A percentile compares a stretch with the other conserved stretches of the same genome.
Conservation (phyloP, 1,140 invertebrate genomes). For the Parasteatoda tepidariorum region DNA sequence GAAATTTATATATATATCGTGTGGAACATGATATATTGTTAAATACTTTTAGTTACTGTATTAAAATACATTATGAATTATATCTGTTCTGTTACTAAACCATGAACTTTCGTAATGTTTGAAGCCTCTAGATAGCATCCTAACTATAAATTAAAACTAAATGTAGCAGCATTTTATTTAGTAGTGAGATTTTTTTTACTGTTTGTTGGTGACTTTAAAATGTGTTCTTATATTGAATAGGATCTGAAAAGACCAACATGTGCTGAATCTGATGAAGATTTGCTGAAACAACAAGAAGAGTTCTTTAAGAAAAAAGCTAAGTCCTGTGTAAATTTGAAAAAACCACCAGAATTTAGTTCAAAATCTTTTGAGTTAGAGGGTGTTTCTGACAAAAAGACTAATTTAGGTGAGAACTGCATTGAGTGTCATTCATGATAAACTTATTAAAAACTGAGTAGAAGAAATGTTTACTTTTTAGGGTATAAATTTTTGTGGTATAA, state of each 20-base stretch:
- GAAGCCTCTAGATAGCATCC: not conserved
- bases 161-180: not conserved
- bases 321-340: not conserved
- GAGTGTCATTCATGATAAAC: not conserved
- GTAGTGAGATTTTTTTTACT: not conserved
- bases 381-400: not conserved
- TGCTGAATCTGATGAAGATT: conserved; percentile 28
- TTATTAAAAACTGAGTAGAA: not conserved
- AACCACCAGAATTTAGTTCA: not conserved
- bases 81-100: not conserved
- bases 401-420: not conserved
- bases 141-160: not conserved
- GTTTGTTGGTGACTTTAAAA: not conserved
- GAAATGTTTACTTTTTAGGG: not conserved
- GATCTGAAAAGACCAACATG: conserved; percentile 19
- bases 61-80: not conserved
- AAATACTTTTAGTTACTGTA: no score
- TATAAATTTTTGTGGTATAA: not conserved
- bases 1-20: no score
- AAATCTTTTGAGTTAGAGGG: not conserved
- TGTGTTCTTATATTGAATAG: not conserved
- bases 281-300: conserved; percentile 12
- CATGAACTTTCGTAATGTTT: not conserved
- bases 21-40: no score
- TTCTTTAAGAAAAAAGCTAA: conserved; percentile 21